phyloP scores from a whole-genome alignment of 2,113 vertebrate genomes.

The Ictalurus furcatus region DNA sequence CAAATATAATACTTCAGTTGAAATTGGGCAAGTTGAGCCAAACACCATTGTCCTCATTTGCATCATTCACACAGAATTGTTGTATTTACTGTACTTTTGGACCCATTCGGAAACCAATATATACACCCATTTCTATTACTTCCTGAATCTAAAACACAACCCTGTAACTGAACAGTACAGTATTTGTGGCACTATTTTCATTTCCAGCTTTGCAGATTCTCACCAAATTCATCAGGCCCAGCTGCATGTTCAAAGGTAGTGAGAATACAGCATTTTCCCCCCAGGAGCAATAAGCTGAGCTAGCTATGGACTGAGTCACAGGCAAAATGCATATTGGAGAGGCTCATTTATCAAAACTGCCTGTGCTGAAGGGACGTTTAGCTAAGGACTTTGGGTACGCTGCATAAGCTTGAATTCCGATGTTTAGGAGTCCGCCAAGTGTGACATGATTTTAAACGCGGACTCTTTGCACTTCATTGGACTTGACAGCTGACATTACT shows the following conservation, averaged over 20 bases:
- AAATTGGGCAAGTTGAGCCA: background rate
- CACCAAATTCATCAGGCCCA: slow-evolving; percentile 52
- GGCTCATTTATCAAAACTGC: slow-evolving; percentile 60
- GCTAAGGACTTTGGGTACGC: slow-evolving; percentile 32
- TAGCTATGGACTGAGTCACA: slow-evolving; percentile 56
- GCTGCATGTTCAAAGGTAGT: slow-evolving; percentile 59
- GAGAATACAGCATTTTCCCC: slow-evolving; percentile 62
- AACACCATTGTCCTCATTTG: background rate
- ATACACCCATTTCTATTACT: background rate
- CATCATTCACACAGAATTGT: background rate
- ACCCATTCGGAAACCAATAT: background rate
- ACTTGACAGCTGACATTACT: slow-evolving; percentile 61
- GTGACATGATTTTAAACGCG: slow-evolving; percentile 40
- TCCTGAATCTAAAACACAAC: background rate
- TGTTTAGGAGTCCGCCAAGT: slow-evolving; percentile 43
- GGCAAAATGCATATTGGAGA: slow-evolving; percentile 60
- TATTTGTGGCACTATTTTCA: slow-evolving; percentile 27
- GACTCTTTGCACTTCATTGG: slow-evolving; percentile 44
- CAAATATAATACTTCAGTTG: background rate
- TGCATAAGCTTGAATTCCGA: slow-evolving; percentile 37
- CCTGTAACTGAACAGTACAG: background rate
- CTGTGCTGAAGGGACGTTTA: slow-evolving; percentile 30
- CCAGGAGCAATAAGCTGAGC: slow-evolving; percentile 62
- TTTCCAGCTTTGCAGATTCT: slow-evolving; percentile 48
- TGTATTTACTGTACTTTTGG: background rate